Evolutionary conservation across 2,113 vertebrate genomes (phyloP).

Genomic region (Ophiodon elongatus): DNA sequence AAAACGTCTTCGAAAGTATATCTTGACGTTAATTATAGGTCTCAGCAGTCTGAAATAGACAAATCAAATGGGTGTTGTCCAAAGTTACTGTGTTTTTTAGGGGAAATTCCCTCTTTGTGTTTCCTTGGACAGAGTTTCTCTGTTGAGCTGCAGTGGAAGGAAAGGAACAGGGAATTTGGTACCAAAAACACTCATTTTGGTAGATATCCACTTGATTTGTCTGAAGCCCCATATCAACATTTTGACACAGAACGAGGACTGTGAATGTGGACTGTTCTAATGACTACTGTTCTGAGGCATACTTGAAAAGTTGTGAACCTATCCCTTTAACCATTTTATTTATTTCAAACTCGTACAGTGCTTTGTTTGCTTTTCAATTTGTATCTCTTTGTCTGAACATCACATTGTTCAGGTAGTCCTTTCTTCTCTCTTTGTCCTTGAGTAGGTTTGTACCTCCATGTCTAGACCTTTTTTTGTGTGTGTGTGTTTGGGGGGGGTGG

Average conservation of each 20-base stretch:
- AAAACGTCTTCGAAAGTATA: no score
- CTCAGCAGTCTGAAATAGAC: not conserved
- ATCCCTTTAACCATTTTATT: not conserved
- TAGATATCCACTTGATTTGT: not conserved
- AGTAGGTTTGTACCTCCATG: slow-evolving; percentile 17
- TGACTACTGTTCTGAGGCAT: not conserved
- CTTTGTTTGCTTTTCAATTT: slow-evolving; percentile 11
- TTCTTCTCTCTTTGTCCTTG: slow-evolving; percentile 40
- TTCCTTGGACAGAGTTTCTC: not conserved
- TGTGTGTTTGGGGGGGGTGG: not conserved
- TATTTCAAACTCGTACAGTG: not conserved
- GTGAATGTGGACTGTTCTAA: not conserved
- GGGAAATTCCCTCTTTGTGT: not conserved
- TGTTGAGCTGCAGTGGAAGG: not conserved
- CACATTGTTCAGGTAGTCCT: slow-evolving; percentile 12
- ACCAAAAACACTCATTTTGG: not conserved
- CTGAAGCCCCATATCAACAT: no score
- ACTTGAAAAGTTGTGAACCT: not conserved
- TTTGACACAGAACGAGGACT: not conserved
- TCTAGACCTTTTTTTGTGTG: slow-evolving; percentile 36
- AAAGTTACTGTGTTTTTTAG: not conserved
- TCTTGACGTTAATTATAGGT: not conserved
- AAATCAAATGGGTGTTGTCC: not conserved
- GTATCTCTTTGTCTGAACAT: slow-evolving; percentile 20
- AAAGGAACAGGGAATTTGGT: not conserved